These are phyloP conservation scores for Epizoanthus illoricatus DNA, from an alignment of 92 coral and sea anemone species.

Conservation along the genomic window DNA sequence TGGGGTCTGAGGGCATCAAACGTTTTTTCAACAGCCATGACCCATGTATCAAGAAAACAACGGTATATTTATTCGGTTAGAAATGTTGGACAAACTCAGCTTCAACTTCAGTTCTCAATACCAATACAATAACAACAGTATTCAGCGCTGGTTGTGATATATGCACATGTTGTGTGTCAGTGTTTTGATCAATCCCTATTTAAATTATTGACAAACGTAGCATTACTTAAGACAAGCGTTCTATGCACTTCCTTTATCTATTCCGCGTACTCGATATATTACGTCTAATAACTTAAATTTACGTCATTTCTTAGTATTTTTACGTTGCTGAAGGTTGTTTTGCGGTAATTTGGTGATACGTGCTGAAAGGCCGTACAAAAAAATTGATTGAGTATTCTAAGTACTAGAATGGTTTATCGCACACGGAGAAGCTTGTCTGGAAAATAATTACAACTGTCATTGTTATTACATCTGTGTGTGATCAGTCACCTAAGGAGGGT, in stretches of 20 bases:
- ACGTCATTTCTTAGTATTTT: conserved; percentile 44
- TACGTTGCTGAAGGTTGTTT: conserved; percentile 22
- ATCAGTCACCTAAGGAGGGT: conserved; percentile 12
- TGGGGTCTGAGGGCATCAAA: neutral
- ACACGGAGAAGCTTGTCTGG: neutral
- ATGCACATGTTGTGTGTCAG: no score
- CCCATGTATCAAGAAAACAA: neutral
- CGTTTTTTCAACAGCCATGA: neutral
- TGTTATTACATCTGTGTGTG: neutral
- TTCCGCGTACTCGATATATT: conserved; percentile 11
- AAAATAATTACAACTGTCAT: neutral
- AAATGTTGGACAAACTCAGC: neutral
- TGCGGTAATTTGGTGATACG: conserved; percentile 28
- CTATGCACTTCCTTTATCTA: conserved; percentile 5
- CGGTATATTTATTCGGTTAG: neutral
- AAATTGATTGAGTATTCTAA: neutral
- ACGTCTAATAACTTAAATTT: conserved; percentile 24
- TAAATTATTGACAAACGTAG: conserved; percentile 5
- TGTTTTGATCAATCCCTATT: neutral
- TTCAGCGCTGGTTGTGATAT: neutral
- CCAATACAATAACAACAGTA: neutral
- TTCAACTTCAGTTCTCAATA: no score
- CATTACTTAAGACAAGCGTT: conserved; percentile 1
- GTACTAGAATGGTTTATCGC: neutral
- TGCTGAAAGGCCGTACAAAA: conserved; percentile 23